Base-by-base conservation (phyloP, 2,888 invertebrate species). In the Cataglyphis livida region DNA sequence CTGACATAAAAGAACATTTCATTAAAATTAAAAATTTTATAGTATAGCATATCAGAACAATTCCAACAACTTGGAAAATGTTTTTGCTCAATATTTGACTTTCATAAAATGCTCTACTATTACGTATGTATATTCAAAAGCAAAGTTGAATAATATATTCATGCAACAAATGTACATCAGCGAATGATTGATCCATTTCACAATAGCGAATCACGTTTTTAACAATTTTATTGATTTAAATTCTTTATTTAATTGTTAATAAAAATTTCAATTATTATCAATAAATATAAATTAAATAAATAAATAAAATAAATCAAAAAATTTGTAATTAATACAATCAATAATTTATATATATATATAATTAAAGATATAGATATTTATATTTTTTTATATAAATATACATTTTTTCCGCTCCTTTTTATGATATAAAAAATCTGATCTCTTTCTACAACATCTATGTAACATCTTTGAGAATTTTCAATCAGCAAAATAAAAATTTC, bases 201-300 rank as follows among this genome's bases (percentile, higher is more conserved):
- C 10, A 12, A 25, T 25, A 38, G 10, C 7, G 3, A 74, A 65
- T 54, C 18, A 41, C 12, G 51, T 38, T 65, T 75, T 75, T 38
- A 64, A 54, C 12, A 12, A 44, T 44, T 15, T 2, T 38, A 38
- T 38, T 35, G 32, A 44, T 44, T 44, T 44, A 15, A 54, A 54
- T 38, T 25, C 51, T 38, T n/a, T 15, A 76, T 54, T 75, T n/a
- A 65, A 75, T 65, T 62, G 28, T 25, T 28, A 25, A 25, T 12
- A 25, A 54, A 65, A 51, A 25, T 54, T 65, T 54, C 25, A 15
- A 44, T 44, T 44, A 15, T 75, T 25, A 54, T 41, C 4, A 65
- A 38, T 38, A 3, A n/a, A 38, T 28, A 4, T 38, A 62, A 74
- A 61, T 32, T 32, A 32, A 32, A 5, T 32, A 32, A 32, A 32